phyloP scores from a whole-genome alignment of 1,140 invertebrate genomes.

The Aphidius gifuensis region DNA sequence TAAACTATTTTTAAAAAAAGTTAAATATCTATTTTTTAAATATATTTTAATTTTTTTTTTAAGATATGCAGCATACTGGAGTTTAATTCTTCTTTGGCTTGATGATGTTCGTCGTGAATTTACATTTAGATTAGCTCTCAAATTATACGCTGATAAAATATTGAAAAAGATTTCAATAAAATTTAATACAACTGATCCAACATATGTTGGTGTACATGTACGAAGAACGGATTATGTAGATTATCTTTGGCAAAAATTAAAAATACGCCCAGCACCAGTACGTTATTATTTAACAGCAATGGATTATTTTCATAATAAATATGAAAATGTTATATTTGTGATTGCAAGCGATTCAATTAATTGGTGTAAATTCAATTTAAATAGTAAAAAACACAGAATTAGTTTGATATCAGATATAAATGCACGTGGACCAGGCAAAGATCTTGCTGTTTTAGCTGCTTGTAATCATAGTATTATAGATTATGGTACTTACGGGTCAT shows the following conservation, averaged over 20 bases:
- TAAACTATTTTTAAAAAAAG: background rate
- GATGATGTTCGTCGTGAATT: constrained; percentile 60
- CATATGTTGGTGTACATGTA: constrained; percentile 61
- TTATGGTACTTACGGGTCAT: constrained; percentile 69
- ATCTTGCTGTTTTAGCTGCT: constrained; percentile 63
- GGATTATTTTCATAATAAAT: constrained; percentile 58
- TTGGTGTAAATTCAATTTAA: constrained; percentile 60
- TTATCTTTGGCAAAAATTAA: constrained; percentile 57
- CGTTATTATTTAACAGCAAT: constrained; percentile 60
- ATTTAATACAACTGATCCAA: constrained; percentile 41
- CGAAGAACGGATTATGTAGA: constrained; percentile 61
- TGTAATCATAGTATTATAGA: constrained; percentile 70
- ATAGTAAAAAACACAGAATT: constrained; percentile 49
- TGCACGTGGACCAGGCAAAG: constrained; percentile 55
- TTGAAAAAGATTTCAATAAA: constrained; percentile 45
- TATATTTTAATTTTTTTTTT: constrained; percentile 11
- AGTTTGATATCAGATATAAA: constrained; percentile 53
- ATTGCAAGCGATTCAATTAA: constrained; percentile 63
- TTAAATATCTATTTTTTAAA: no score
- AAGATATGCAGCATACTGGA: constrained; percentile 57
- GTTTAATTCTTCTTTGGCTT: constrained; percentile 58
- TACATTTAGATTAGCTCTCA: constrained; percentile 53
- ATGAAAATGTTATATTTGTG: constrained; percentile 56
- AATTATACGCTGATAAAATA: constrained; percentile 51
- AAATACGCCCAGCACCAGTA: constrained; percentile 54